Conservation (phyloP, 2,888 invertebrate genomes). For the Xanthorhoe designata region DNA sequence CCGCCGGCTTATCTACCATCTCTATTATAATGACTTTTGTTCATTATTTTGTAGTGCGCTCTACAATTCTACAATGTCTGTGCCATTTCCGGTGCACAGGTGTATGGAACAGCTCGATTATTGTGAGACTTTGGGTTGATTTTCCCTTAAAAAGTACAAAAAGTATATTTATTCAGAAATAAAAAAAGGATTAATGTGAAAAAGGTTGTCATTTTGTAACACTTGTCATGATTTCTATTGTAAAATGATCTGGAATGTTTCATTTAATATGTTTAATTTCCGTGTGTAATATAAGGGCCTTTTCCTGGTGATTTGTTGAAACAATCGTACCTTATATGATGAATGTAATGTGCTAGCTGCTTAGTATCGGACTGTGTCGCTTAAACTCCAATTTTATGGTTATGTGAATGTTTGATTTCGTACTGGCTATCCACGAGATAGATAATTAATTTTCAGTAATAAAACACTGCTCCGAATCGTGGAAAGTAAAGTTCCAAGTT, state of each 20-base stretch:
- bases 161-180: too few relatives aligned
- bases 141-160: too few relatives aligned
- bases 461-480: constrained; percentile 47
- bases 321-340: not conserved
- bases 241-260: too few relatives aligned
- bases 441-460: constrained; percentile 66
- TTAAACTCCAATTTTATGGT: constrained; percentile 77
- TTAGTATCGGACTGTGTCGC: constrained; percentile 29
- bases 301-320: not conserved
- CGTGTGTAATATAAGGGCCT: not conserved
- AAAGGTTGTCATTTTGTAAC: too few relatives aligned
- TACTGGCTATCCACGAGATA: constrained; percentile 58
- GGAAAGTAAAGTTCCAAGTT: constrained; percentile 39
- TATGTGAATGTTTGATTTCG: constrained; percentile 69
- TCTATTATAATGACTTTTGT: constrained; percentile 82
- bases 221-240: too few relatives aligned
- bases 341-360: constrained; percentile 12
- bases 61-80: constrained; percentile 62
- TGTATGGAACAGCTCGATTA: constrained; percentile 2
- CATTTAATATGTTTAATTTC: too few relatives aligned
- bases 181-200: too few relatives aligned
- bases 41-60: constrained; percentile 80
- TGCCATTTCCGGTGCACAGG: constrained; percentile 65
- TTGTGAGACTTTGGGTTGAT: too few relatives aligned
- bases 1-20: constrained; percentile 77